Percentiles rank a stretch among this genome's conserved stretches.
phyloP scores from a whole-genome alignment of 64 coral and sea anemone species.

The Pocillopora verrucosa region DNA sequence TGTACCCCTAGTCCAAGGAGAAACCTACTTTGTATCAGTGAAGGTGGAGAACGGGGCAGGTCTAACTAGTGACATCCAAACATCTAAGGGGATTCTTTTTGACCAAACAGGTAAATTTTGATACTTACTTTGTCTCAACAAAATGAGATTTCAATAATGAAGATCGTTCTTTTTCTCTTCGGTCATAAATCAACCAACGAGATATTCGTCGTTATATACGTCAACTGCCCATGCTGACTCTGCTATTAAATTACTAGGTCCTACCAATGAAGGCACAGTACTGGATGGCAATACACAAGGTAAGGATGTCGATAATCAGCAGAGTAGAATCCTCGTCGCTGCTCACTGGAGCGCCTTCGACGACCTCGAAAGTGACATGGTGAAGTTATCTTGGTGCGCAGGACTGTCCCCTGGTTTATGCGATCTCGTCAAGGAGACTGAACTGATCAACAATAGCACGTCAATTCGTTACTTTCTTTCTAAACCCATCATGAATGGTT shows the following conservation, averaged over 20 bases:
- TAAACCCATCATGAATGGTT: conserved; percentile 32
- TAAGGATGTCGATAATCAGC: conserved; percentile 68
- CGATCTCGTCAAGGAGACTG: conserved; percentile 36
- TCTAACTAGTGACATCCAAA: conserved; percentile 37
- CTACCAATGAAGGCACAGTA: conserved; percentile 14
- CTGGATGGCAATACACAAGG: conserved; percentile 61
- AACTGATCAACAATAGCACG: conserved; percentile 20
- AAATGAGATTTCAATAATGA: too few species aligned
- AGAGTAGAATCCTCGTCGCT: conserved; percentile 33
- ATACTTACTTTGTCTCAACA: neutral
- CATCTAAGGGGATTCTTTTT: conserved; percentile 69
- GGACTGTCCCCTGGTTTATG: conserved; percentile 47
- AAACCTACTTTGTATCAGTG: conserved; percentile 51
- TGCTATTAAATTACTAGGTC: conserved; percentile 31
- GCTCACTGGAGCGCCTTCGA: conserved; percentile 85
- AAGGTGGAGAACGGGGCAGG: conserved; percentile 45
- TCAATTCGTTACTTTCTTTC: neutral
- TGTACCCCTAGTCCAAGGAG: neutral
- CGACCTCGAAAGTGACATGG: conserved; percentile 85
- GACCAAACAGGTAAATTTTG: conserved; percentile 74
- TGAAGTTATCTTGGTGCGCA: conserved; percentile 79
- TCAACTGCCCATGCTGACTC: neutral
- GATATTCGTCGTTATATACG: too few species aligned
- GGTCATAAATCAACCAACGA: too few species aligned
- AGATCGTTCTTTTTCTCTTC: too few species aligned